These are phyloP conservation scores for Platalea minor DNA, from an alignment of 2,797 vertebrate species.

Conservation along the genomic window DNA sequence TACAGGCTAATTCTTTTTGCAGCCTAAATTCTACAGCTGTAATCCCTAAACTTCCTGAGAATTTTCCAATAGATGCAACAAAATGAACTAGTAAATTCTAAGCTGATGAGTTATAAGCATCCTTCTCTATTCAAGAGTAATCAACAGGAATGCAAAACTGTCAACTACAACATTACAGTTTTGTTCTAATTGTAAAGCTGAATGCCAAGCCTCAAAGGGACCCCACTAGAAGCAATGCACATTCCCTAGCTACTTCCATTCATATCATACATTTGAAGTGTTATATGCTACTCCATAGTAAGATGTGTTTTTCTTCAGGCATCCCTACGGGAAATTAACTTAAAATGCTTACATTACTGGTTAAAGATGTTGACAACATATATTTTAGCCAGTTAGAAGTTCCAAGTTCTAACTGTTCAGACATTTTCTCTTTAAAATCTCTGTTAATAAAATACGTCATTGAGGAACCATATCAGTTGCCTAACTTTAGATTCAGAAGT, in stretches of 20 bases:
- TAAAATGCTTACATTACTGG: background rate
- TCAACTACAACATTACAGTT: background rate
- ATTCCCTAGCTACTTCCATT: background rate
- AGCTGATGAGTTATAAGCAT: slow-evolving; percentile 15
- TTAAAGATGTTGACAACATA: background rate
- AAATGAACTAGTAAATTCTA: slow-evolving; percentile 43
- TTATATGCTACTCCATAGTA: background rate
- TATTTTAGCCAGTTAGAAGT: background rate
- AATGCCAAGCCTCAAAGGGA: background rate
- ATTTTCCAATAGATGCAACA: slow-evolving; percentile 28
- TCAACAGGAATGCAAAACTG: slow-evolving; percentile 22
- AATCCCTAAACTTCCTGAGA: slow-evolving; percentile 37
- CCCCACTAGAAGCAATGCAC: background rate
- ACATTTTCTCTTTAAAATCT: background rate
- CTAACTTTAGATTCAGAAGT: background rate
- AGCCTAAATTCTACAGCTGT: slow-evolving; percentile 21
- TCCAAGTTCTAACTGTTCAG: background rate
- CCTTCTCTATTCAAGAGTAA: slow-evolving; percentile 7
- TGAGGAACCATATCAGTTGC: background rate
- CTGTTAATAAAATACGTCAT: background rate
- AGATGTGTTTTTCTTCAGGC: background rate
- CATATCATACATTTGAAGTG: background rate
- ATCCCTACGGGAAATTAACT: background rate
- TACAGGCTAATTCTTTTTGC: slow-evolving; percentile 15
- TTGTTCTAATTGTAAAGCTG: background rate